Base-by-base conservation (phyloP, 2,888 invertebrate genomes). In the Brachypterus glaber region DNA sequence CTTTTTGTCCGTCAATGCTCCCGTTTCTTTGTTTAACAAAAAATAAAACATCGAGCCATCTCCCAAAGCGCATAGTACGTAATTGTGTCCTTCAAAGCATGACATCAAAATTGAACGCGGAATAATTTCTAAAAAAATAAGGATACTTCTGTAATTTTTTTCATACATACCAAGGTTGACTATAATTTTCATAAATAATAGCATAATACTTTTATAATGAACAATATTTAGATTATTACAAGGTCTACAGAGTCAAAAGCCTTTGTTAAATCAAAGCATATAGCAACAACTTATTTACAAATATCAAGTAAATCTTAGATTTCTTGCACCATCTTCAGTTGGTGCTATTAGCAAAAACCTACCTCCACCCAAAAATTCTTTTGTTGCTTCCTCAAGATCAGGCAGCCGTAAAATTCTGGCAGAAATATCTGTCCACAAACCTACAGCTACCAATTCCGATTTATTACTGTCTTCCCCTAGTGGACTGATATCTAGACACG, bases 31-130 rank as follows among this genome's bases (percentile, higher is more conserved):
- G 58, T 90, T 83, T 41, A 97, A 69, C 1, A 79, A 80, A 64
- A 95, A 98, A 68, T 98, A 98, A 67, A 88, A 92, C 77, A 98
- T 85, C 12, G 93, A 91, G 1, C 98, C 98, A 66, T 98, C 98
- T 4, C 97, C 98, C 17, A 98, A 72, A 1, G 97, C 97, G 56
- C 89, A 89, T 24, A 92, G 73, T 15, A 92, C 66, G 64, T 92
- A 92, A 51, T 86, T 85, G 42, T 86, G 82, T 2, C 86, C 86
- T 63, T 98, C 97, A 64, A 98, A 86, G 35, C 83, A 85, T 32
- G 93, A 86, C 78, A 97, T 88, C 37, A 98, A 64, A 43, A 98
- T 85, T 0, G 97, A 96, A 3, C 98, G 77, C 0, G 97, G 95
- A 45, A 98, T 92, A 48, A 97, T 95, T 68, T 97, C 96, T 86